phyloP scores from a whole-genome alignment of 2,888 invertebrate genomes.

The Epistrophella euchroma region DNA sequence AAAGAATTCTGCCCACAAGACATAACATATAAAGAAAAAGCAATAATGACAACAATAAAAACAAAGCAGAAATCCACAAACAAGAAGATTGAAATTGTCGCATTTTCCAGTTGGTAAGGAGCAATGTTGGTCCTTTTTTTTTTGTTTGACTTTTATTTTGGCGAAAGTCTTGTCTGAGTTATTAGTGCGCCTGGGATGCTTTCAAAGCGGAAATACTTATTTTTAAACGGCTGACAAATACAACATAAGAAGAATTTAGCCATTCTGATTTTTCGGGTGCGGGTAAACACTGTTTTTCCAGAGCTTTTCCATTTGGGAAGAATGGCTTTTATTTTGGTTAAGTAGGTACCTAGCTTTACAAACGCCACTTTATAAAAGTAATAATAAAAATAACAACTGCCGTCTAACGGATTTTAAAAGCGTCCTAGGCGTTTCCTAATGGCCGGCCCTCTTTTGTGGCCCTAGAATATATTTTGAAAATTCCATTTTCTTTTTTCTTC shows the following conservation, averaged over 20 bases:
- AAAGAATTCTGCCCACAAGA: conserved; percentile 11
- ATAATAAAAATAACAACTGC: not conserved
- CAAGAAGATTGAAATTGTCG: conserved; percentile 45
- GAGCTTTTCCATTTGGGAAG: not conserved
- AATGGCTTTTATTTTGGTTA: conserved; percentile 59
- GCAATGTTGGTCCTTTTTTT: not conserved
- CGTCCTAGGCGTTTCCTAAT: no score
- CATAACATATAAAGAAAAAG: conserved; percentile 10
- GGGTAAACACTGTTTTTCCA: not conserved
- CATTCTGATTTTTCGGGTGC: no score
- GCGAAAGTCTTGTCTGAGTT: conserved; percentile 14
- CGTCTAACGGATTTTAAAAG: no score
- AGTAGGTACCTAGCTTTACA: conserved; percentile 15
- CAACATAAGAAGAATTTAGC: conserved; percentile 46
- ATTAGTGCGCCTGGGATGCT: conserved; percentile 37
- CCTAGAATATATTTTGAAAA: no score
- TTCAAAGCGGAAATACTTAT: conserved; percentile 63
- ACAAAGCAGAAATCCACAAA: conserved; percentile 14
- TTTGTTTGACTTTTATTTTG: conserved; percentile 7
- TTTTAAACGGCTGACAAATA: conserved; percentile 51
- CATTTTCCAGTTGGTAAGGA: conserved; percentile 40
- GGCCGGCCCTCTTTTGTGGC: no score
- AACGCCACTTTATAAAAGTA: conserved; percentile 7
- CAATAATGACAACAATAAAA: conserved; percentile 47
- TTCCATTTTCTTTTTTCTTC: no score